phyloP scores from a whole-genome alignment of 2,113 vertebrate genomes.

The Ardeotis arabs region DNA sequence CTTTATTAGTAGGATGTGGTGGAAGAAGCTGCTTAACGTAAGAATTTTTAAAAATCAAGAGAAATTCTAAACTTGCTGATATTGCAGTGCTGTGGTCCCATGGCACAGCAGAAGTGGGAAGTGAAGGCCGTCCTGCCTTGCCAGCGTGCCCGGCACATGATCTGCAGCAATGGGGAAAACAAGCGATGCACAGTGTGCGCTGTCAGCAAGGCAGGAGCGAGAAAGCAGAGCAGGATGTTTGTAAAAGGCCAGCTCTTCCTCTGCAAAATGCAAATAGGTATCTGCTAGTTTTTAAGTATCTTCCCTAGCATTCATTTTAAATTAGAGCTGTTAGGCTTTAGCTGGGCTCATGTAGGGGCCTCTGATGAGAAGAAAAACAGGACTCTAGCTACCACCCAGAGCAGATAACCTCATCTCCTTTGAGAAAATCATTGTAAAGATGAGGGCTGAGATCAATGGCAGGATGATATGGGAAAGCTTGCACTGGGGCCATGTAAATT shows the following conservation, averaged over 20 bases:
- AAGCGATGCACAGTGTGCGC: neutral
- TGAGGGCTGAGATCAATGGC: neutral
- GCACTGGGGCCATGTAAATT: neutral
- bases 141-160: accelerated
- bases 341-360: neutral
- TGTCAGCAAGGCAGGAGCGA: neutral
- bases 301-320: neutral
- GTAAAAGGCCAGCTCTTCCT: neutral
- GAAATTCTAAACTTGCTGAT: neutral
- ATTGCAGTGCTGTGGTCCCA: neutral
- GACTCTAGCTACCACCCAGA: neutral
- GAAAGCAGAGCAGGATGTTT: neutral
- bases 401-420: neutral
- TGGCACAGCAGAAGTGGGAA: neutral
- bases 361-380: neutral
- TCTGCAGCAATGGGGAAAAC: neutral
- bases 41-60: neutral
- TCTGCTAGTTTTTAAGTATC: neutral
- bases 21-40: neutral
- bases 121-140: neutral
- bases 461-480: neutral
- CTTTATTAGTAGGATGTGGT: neutral
- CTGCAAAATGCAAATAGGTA: neutral
- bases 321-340: neutral
- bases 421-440: neutral